These are phyloP conservation scores for Delia radicum DNA, from an alignment of 1,140 invertebrate genomes.

Conservation along the genomic window DNA sequence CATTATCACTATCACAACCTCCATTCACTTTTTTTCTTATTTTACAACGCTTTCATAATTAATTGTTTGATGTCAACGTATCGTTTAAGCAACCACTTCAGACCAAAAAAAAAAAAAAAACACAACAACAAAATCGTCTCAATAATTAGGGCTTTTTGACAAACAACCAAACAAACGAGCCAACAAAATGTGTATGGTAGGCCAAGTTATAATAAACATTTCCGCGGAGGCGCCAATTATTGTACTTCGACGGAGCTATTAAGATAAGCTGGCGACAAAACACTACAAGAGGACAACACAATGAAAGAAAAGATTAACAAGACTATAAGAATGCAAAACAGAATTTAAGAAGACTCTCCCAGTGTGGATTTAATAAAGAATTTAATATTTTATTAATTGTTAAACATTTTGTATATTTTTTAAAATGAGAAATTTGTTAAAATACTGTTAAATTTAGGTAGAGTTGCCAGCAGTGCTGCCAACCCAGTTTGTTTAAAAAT, in stretches of 20 bases:
- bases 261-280: slow-evolving; percentile 29
- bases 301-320: background rate
- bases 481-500: no score
- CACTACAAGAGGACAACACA: background rate
- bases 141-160: background rate
- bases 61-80: slow-evolving; percentile 19
- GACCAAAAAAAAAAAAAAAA: background rate
- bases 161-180: background rate
- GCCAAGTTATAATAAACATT: background rate
- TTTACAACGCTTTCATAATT: slow-evolving; percentile 23
- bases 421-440: background rate
- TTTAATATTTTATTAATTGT: slow-evolving; percentile 22
- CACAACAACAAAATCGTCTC: background rate
- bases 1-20: slow-evolving; percentile 9
- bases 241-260: slow-evolving; percentile 27
- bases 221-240: slow-evolving; percentile 28
- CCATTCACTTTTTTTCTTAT: slow-evolving; percentile 10
- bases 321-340: background rate
- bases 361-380: background rate
- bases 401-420: slow-evolving; percentile 4
- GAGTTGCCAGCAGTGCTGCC: no score
- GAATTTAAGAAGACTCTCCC: background rate
- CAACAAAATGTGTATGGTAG: background rate
- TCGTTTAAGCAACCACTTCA: slow-evolving; percentile 11
- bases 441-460: no score